Evolutionary conservation across 1,140 invertebrate genomes (phyloP).

Genomic region (Teleopsis dalmanni): DNA sequence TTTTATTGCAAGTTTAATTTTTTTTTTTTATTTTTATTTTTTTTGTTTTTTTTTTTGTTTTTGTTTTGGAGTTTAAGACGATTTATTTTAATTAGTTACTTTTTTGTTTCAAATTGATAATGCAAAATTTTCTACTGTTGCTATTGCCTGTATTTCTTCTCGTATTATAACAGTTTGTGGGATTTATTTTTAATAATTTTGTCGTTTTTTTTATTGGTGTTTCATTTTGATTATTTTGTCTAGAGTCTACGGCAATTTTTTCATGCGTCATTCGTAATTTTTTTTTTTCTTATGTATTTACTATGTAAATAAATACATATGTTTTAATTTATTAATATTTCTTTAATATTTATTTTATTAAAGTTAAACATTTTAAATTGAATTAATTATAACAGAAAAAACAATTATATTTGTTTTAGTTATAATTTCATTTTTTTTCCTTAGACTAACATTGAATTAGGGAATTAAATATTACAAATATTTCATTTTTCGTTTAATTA

Average conservation of each 20-base stretch:
- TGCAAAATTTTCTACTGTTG: too few relatives aligned
- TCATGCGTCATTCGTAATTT: slow-evolving; percentile 4
- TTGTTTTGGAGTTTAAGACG: too few relatives aligned
- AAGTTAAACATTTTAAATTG: background rate
- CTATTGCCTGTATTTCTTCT: too few relatives aligned
- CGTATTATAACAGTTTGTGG: too few relatives aligned
- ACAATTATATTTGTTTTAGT: background rate
- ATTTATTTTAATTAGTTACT: too few relatives aligned
- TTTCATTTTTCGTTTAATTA: slow-evolving; percentile 2
- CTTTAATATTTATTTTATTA: background rate
- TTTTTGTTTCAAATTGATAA: too few relatives aligned
- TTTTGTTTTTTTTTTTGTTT: background rate
- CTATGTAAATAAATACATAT: background rate
- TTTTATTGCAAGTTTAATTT: slow-evolving; percentile 5
- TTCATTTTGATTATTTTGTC: too few relatives aligned
- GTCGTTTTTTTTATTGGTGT: too few relatives aligned
- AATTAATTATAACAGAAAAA: too few relatives aligned
- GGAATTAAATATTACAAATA: slow-evolving; percentile 2
- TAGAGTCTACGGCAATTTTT: background rate
- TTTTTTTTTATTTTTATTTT: background rate
- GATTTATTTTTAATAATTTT: too few relatives aligned
- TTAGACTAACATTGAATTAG: too few relatives aligned
- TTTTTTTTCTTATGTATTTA: background rate
- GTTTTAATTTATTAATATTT: background rate
- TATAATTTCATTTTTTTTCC: background rate